These are phyloP conservation scores for Sitta carolinensis DNA, from an alignment of 2,797 vertebrate genomes.

Conservation along the genomic window DNA sequence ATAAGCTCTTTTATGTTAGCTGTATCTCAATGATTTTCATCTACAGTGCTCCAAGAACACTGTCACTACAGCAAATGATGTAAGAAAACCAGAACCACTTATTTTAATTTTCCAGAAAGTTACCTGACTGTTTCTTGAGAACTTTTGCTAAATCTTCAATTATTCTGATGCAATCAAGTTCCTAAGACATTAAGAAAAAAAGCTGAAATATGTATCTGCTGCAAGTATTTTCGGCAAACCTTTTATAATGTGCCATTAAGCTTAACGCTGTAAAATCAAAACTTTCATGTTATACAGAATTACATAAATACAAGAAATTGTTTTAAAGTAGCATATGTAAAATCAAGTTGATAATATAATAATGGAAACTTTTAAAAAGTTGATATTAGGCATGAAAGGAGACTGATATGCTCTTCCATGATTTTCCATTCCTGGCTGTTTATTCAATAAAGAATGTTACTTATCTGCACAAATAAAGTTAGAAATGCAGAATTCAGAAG, in stretches of 20 bases:
- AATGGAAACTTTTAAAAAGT: background rate
- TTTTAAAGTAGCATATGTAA: background rate
- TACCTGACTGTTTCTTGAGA: conserved; percentile 90
- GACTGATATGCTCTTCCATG: background rate
- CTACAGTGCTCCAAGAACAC: background rate
- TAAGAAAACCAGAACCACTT: background rate
- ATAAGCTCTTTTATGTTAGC: background rate
- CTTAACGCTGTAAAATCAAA: background rate
- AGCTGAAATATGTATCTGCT: background rate
- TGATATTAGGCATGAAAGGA: background rate
- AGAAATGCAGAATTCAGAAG: background rate
- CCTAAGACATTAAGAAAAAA: conserved; percentile 72
- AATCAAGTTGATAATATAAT: background rate
- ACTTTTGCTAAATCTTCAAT: conserved; percentile 90
- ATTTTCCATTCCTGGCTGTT: background rate
- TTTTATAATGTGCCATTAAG: background rate
- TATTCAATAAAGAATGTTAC: background rate
- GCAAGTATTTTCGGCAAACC: background rate
- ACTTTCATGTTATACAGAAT: background rate
- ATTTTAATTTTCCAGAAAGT: conserved; percentile 1
- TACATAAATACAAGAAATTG: background rate
- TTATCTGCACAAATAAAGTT: background rate
- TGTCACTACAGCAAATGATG: background rate
- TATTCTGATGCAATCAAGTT: conserved; percentile 86
- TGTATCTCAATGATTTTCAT: background rate